Base-by-base conservation (phyloP, 1,140 invertebrate genomes). In the Brachionus rubens region DNA sequence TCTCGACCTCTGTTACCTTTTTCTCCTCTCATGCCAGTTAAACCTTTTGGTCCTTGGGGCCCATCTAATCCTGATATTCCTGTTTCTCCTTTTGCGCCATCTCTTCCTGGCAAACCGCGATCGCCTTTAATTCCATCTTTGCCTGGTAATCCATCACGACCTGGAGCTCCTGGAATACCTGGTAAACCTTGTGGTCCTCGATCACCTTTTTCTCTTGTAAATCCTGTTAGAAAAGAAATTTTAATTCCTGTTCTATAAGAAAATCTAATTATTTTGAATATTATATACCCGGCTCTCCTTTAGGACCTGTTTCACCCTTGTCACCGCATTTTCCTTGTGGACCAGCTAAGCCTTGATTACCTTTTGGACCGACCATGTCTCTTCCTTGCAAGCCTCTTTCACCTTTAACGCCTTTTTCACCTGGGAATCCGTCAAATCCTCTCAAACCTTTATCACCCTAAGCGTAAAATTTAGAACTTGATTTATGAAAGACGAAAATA, bases 101-200 rank as follows among this genome's bases (percentile, higher is more conserved):
- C 68, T 14, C 50, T n/a, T 24, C 79, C 79, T 43, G 52, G 47
- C 9, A 79, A 62, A 7, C 77, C 77, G 1, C 30, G 41, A 48
- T 76, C 62, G 3, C 78, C 77, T 72, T 72, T 52, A 19, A 85
- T 85, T 16, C 89, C 89, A 19, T 80, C 78, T 52, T 76, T 56
- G 62, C 83, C 83, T 81, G 87, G 87, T 2, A 88, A 87, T 78
- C 79, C 79, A 33, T 56, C 90, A 0, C 87, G 85, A 16, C 90
- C 90, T 33, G 77, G 76, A 10, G 77, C 56, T 21, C 88, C 88
- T 43, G 40, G 40, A 33, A 40, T 50, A 19, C 79, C 76, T 21
- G 67, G 36, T 46, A 30, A 26, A 21, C 54, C 72, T 62, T 41
- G 26, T 62, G 30, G 33, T 19, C 77, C 77, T 36, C 59, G 30